These are phyloP conservation scores for Ictalurus punctatus DNA, from an alignment of 2,113 vertebrate genomes.

Conservation along the genomic window DNA sequence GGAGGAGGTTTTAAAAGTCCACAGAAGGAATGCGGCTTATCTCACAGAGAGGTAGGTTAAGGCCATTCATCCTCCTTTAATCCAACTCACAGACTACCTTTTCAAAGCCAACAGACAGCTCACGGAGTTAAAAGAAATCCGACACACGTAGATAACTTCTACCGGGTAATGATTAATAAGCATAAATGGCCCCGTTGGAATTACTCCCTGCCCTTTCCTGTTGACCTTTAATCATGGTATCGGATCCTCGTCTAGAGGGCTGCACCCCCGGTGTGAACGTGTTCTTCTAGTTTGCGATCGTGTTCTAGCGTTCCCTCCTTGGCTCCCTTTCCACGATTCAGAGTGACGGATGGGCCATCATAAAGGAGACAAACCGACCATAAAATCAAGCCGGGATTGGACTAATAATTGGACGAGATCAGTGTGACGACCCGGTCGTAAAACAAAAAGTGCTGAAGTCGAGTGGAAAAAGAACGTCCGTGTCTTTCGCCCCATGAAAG, in stretches of 20 bases:
- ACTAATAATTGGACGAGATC: constrained; percentile 38
- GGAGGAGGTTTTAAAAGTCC: constrained; percentile 45
- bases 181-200: not conserved
- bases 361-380: constrained; percentile 44
- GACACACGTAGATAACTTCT: not conserved
- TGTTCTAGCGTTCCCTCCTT: not conserved
- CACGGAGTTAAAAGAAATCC: not conserved
- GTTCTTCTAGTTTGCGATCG: not conserved
- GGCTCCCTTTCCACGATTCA: not conserved
- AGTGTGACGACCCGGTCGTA: constrained; percentile 42
- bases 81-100: constrained; percentile 24
- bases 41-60: constrained; percentile 13
- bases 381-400: constrained; percentile 42
- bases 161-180: not conserved
- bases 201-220: not conserved
- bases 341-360: constrained; percentile 33
- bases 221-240: constrained; percentile 1
- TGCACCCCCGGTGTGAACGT: not conserved
- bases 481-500: not conserved
- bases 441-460: constrained; percentile 47
- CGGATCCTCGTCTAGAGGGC: no score
- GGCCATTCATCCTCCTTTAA: constrained; percentile 28
- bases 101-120: constrained; percentile 23
- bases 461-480: constrained; percentile 11
- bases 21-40: constrained; percentile 31